phyloP scores from a whole-genome alignment of 2,888 invertebrate genomes.

The Lydus trimaculatus region DNA sequence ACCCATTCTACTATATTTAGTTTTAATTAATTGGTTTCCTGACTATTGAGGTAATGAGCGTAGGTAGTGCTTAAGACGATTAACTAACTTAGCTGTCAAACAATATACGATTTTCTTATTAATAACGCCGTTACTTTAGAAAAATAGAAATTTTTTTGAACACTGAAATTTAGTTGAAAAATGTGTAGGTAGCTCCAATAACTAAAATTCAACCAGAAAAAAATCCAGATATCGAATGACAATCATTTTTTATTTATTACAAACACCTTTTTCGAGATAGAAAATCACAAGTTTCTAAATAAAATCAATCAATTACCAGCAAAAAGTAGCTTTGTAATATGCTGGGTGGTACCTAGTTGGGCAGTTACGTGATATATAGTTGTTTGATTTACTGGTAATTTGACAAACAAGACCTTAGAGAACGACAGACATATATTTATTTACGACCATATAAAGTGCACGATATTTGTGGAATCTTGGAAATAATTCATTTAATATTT shows the following conservation, averaged over 20 bases:
- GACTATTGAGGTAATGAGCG: not conserved
- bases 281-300: too few species aligned
- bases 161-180: not conserved
- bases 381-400: not conserved
- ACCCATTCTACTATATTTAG: not conserved
- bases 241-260: too few species aligned
- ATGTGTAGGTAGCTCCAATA: not conserved
- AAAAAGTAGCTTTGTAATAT: too few species aligned
- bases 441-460: not conserved
- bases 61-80: not conserved
- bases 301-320: too few species aligned
- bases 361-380: not conserved
- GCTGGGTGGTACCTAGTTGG: not conserved
- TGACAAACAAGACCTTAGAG: not conserved
- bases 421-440: not conserved
- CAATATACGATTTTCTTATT: not conserved
- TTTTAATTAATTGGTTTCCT: not conserved
- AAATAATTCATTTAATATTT: not conserved
- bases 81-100: not conserved
- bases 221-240: too few species aligned
- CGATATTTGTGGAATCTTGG: conserved; percentile 2
- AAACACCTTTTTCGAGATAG: too few species aligned
- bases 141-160: not conserved
- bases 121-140: not conserved
- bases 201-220: too few species aligned